These are phyloP conservation scores for Formica exsecta DNA, from an alignment of 1,140 invertebrate genomes.

Conservation along the genomic window DNA sequence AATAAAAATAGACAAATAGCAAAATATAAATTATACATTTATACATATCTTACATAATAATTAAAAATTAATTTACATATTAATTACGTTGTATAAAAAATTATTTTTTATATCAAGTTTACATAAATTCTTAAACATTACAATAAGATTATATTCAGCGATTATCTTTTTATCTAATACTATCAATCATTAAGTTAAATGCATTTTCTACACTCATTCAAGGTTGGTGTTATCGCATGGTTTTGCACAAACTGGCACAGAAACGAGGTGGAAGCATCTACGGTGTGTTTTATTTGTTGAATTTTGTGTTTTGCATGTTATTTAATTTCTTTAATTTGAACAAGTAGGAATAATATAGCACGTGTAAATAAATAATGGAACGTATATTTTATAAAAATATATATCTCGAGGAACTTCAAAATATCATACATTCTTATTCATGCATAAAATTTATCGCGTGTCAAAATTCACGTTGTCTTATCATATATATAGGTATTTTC, in stretches of 20 bases:
- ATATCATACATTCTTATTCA: background rate
- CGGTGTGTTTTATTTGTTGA: background rate
- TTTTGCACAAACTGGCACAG: background rate
- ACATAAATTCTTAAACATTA: background rate
- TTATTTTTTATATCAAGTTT: background rate
- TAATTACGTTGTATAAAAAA: background rate
- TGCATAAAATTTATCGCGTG: background rate
- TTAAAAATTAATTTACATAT: constrained; percentile 8
- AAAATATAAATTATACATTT: background rate
- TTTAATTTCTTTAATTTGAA: background rate
- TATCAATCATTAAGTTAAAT: background rate
- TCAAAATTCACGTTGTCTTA: background rate
- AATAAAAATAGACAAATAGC: background rate
- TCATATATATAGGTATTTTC: background rate
- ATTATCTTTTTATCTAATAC: background rate
- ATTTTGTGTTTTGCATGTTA: background rate
- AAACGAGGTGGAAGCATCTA: background rate
- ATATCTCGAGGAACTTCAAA: background rate
- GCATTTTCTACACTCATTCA: background rate
- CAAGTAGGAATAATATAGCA: constrained; percentile 2
- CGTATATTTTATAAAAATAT: background rate
- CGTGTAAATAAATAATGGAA: background rate
- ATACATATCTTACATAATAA: background rate
- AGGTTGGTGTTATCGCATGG: background rate
- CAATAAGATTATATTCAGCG: background rate